Conservation (phyloP, 2,888 invertebrate genomes). For the Ophion obscuratus region DNA sequence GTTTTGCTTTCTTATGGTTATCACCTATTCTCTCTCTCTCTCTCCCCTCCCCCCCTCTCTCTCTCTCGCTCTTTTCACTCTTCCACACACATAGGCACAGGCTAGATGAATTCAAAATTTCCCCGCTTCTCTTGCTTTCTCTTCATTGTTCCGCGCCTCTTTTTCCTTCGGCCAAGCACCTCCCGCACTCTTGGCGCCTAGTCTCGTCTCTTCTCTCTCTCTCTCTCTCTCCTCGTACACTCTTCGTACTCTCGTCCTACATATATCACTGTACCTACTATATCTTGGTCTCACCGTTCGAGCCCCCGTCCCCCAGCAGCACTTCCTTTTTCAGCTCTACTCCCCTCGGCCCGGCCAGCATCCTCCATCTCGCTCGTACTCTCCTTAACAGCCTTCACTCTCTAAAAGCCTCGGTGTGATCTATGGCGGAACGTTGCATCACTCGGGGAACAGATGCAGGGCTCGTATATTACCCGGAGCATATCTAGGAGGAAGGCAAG, state of each 20-base stretch:
- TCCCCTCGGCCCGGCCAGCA: constrained; percentile 55
- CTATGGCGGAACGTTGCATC: constrained; percentile 89
- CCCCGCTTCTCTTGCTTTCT: constrained; percentile 75
- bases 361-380: constrained; percentile 77
- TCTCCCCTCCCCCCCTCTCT: constrained; percentile 80
- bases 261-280: constrained; percentile 43
- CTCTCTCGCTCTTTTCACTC: not conserved
- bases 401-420: constrained; percentile 87
- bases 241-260: constrained; percentile 45
- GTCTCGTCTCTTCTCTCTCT: constrained; percentile 66
- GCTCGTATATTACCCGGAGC: constrained; percentile 83
- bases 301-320: constrained; percentile 59
- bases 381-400: constrained; percentile 86
- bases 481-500: constrained; percentile 78
- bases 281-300: constrained; percentile 61
- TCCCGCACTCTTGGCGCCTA: constrained; percentile 69
- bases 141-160: constrained; percentile 72
- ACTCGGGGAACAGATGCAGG: constrained; percentile 85
- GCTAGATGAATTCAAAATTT: constrained; percentile 1
- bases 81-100: not conserved
- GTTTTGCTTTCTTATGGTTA: constrained; percentile 62
- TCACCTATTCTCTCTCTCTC: constrained; percentile 62
- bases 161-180: constrained; percentile 79
- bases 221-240: constrained; percentile 69
- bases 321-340: constrained; percentile 57